A percentile compares a stretch with the other conserved stretches of the same genome.
These are phyloP conservation scores for Prunella strophiata DNA, from an alignment of 2,797 vertebrate genomes.

Conservation along the genomic window DNA sequence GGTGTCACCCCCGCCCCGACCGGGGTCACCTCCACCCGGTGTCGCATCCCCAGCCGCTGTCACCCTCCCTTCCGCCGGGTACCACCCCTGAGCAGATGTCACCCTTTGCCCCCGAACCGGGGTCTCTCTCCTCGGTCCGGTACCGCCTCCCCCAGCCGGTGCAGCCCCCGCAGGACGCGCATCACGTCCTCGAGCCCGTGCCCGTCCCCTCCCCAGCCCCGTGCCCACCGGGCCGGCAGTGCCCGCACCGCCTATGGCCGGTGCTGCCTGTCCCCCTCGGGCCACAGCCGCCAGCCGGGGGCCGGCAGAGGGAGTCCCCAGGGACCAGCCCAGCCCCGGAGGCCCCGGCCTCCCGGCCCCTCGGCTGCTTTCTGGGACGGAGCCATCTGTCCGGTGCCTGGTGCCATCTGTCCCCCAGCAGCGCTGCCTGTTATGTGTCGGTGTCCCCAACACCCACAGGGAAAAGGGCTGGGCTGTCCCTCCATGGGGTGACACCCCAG, in stretches of 20 bases:
- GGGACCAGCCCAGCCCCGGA: background rate
- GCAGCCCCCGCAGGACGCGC: background rate
- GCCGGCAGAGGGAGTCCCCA: background rate
- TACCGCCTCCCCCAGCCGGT: background rate
- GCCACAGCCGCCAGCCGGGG: background rate
- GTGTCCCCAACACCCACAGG: background rate
- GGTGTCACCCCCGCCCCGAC: background rate
- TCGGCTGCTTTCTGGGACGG: background rate
- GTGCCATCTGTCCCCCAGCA: slow-evolving; percentile 23
- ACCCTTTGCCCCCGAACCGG: too few species aligned
- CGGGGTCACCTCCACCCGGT: background rate
- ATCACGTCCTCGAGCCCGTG: too few species aligned
- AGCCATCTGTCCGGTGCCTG: background rate
- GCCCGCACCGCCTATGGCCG: background rate
- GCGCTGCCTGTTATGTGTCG: background rate
- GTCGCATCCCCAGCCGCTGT: background rate
- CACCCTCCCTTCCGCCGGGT: background rate
- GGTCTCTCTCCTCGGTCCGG: background rate
- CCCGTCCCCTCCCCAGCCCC: background rate
- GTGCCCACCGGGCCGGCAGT: background rate
- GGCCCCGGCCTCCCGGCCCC: background rate
- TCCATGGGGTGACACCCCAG: fast-evolving
- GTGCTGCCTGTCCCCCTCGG: background rate
- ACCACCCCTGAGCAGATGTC: background rate
- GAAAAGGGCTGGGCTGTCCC: background rate